Evolutionary conservation across 2,113 vertebrate genomes (phyloP).

Genomic region (Cebus imitator): DNA sequence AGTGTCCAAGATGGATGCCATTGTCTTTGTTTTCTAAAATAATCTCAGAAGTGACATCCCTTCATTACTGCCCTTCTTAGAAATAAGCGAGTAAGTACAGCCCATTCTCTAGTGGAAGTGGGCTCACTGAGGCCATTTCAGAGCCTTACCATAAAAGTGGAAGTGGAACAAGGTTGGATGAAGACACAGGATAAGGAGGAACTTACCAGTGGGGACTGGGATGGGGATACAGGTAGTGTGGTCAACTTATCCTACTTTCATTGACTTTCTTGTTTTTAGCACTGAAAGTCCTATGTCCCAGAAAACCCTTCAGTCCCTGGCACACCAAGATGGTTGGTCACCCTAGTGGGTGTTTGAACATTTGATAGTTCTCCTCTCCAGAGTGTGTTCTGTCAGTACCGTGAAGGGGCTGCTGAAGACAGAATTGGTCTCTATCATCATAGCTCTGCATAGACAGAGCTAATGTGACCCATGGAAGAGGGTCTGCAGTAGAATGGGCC

Average conservation of each 20-base stretch:
- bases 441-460: not conserved
- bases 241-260: not conserved
- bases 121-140: not conserved
- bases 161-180: not conserved
- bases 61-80: not conserved
- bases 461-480: not conserved
- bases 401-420: not conserved
- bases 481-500: slow-evolving; percentile 2
- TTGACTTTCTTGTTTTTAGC: not conserved
- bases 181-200: not conserved
- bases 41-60: not conserved
- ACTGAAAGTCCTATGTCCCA: not conserved
- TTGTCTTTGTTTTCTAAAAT: not conserved
- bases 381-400: not conserved
- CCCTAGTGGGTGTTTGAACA: not conserved
- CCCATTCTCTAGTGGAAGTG: not conserved
- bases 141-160: not conserved
- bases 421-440: not conserved
- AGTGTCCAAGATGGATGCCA: not conserved
- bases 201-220: not conserved
- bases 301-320: not conserved
- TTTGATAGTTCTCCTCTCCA: not conserved
- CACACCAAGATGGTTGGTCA: not conserved
- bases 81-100: not conserved
- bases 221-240: not conserved